phyloP scores from a whole-genome alignment of 2,888 invertebrate genomes.

The Tethea ocularis region DNA sequence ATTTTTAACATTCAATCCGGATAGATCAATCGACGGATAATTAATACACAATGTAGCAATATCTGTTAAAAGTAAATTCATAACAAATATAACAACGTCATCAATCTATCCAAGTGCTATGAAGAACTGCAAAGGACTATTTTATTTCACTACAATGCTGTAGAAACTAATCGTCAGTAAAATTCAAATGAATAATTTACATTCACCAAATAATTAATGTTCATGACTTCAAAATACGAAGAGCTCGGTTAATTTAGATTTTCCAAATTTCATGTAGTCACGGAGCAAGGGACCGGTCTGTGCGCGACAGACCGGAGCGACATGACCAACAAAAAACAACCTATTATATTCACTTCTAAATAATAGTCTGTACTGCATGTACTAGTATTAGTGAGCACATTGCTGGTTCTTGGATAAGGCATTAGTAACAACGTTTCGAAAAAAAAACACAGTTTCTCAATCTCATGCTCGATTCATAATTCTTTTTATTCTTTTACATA shows the following conservation, averaged over 20 bases:
- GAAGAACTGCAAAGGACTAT: too few relatives aligned
- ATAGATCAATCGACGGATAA: too few relatives aligned
- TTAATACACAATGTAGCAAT: too few relatives aligned
- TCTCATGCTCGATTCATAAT: neutral
- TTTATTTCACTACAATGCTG: too few relatives aligned
- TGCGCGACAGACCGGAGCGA: constrained; percentile 60
- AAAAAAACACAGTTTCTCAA: neutral
- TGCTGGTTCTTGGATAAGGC: constrained; percentile 25
- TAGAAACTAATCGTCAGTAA: neutral
- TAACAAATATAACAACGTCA: too few relatives aligned
- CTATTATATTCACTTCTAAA: constrained; percentile 38
- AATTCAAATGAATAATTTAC: too few relatives aligned
- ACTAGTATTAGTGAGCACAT: constrained; percentile 22
- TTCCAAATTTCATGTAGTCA: constrained; percentile 60
- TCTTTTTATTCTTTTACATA: neutral
- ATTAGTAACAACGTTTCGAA: constrained; percentile 1
- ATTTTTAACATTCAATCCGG: too few relatives aligned
- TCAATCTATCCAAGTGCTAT: too few relatives aligned
- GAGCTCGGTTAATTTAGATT: constrained; percentile 32
- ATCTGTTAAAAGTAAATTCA: too few relatives aligned
- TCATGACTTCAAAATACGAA: neutral
- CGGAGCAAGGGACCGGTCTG: constrained; percentile 43
- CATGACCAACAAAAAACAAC: constrained; percentile 57
- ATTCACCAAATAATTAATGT: neutral
- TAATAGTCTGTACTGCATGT: constrained; percentile 15